phyloP scores from a whole-genome alignment of 2,113 vertebrate species.

The Anas platyrhynchos region DNA sequence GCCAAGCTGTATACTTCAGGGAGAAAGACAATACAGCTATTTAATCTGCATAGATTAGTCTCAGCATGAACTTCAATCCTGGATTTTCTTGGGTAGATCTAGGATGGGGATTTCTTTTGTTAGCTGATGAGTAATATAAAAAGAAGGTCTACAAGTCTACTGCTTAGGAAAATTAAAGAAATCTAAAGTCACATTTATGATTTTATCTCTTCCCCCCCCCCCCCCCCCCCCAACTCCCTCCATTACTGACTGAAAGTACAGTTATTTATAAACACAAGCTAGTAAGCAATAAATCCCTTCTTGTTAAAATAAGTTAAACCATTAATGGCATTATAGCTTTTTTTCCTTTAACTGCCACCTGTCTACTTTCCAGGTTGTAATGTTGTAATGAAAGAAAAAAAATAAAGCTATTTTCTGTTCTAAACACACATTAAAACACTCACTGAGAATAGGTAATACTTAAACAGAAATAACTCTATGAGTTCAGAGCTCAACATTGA shows the following conservation, averaged over 20 bases:
- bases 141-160: not conserved
- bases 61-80: not conserved
- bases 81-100: slow-evolving; percentile 3
- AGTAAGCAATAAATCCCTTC: slow-evolving; percentile 54
- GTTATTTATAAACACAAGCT: not conserved
- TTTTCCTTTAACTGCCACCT: slow-evolving; percentile 61
- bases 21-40: not conserved
- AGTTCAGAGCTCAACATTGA: not conserved
- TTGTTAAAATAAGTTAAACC: slow-evolving; percentile 59
- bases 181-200: not conserved
- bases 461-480: not conserved
- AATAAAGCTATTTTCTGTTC: not conserved
- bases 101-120: slow-evolving; percentile 4
- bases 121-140: not conserved
- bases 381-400: not conserved
- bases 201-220: not conserved
- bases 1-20: not conserved
- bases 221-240: not conserved
- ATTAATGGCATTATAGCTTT: slow-evolving; percentile 61
- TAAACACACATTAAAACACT: slow-evolving; percentile 1
- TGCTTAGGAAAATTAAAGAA: not conserved
- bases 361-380: not conserved
- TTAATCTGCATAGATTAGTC: slow-evolving; percentile 14
- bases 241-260: not conserved
- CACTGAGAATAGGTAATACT: not conserved